These are phyloP conservation scores for Hyppa rectilinea DNA, from an alignment of 2,888 invertebrate genomes.

Conservation along the genomic window DNA sequence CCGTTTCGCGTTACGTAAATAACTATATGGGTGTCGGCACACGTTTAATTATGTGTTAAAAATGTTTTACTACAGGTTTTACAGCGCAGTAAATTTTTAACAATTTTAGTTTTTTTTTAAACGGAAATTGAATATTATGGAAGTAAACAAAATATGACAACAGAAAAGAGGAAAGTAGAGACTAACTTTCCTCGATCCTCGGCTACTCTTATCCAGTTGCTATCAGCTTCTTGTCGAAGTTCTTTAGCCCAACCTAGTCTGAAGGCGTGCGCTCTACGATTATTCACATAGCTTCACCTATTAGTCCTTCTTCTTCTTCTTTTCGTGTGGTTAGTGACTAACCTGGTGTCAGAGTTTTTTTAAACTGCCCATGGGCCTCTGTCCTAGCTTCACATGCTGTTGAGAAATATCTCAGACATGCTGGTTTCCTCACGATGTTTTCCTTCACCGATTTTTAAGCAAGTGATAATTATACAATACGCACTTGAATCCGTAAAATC, in stretches of 20 bases:
- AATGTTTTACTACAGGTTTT: conserved; percentile 2
- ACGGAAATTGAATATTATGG: neutral
- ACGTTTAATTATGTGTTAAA: conserved; percentile 27
- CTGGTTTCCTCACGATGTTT: too few species aligned
- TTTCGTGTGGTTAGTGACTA: too few species aligned
- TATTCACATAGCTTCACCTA: too few species aligned
- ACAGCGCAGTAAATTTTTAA: neutral
- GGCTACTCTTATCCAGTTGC: neutral
- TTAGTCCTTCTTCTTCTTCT: too few species aligned
- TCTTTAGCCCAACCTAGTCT: neutral
- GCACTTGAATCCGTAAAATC: too few species aligned
- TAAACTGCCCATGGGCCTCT: too few species aligned
- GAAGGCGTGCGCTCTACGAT: neutral
- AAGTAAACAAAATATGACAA: neutral
- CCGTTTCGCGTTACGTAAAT: conserved; percentile 50
- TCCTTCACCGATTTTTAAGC: too few species aligned
- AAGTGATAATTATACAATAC: too few species aligned
- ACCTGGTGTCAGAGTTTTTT: too few species aligned
- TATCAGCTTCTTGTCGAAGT: neutral
- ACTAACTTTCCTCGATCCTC: neutral
- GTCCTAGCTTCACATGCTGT: too few species aligned
- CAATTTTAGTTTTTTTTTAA: neutral
- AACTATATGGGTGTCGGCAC: conserved; percentile 19
- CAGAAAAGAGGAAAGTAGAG: neutral
- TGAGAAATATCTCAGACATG: too few species aligned